phyloP scores from a whole-genome alignment of 2,113 vertebrate genomes.

The Ageneiosus marmoratus region DNA sequence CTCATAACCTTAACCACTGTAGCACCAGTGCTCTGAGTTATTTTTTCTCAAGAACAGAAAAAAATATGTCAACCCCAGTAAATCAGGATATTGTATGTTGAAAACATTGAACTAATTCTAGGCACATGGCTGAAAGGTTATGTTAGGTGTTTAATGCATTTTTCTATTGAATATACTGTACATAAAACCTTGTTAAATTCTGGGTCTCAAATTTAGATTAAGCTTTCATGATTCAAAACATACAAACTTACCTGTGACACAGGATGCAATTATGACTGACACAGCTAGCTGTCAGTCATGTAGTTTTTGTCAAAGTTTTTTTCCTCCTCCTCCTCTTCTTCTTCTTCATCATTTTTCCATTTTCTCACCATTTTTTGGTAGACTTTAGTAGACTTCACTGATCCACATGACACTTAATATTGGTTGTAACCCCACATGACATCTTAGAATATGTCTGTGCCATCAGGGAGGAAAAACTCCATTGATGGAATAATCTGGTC shows the following conservation, averaged over 20 bases:
- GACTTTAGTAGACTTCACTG: no score
- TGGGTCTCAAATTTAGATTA: not conserved
- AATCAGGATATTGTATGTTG: not conserved
- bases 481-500: no score
- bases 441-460: no score
- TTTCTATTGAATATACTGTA: not conserved
- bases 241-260: not conserved
- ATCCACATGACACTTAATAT: no score
- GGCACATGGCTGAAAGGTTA: not conserved
- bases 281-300: no score
- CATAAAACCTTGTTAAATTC: not conserved
- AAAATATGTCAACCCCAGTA: not conserved
- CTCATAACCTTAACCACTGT: not conserved
- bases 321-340: no score
- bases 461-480: no score
- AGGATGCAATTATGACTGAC: not conserved
- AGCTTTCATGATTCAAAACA: not conserved
- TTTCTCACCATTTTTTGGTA: no score
- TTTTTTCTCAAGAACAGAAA: not conserved
- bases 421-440: no score
- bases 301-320: no score
- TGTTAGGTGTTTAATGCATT: not conserved
- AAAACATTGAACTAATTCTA: not conserved
- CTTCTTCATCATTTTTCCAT: no score
- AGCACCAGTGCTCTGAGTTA: not conserved